A percentile compares a stretch with the other conserved stretches of the same genome.
phyloP scores from a whole-genome alignment of 2,797 vertebrate species.

The Eptatretus atami region DNA sequence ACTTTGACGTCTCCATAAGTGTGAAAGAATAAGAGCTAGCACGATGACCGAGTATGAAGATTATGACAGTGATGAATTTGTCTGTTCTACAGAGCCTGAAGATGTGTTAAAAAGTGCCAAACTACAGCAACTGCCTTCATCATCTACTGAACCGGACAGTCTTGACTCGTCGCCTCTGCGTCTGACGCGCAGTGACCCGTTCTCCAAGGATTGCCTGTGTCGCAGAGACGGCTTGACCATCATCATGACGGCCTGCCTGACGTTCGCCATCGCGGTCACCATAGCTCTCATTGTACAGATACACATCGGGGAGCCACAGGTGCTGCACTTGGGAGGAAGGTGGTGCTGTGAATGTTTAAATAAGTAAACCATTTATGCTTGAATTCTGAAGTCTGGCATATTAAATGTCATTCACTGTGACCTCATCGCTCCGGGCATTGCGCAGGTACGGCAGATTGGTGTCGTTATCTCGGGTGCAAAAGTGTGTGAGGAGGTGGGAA shows the following conservation, averaged over 20 bases:
- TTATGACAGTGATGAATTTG: too few relatives aligned
- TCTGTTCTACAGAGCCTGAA: constrained; percentile 35
- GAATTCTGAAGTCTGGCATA: too few relatives aligned
- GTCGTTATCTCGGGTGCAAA: constrained; percentile 63
- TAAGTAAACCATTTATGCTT: too few relatives aligned
- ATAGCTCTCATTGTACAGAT: constrained; percentile 88
- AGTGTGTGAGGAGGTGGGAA: constrained; percentile 50
- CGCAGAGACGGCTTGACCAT: constrained; percentile 62
- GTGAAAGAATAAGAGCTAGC: too few relatives aligned
- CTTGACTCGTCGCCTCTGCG: constrained; percentile 39
- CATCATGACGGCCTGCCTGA: constrained; percentile 80
- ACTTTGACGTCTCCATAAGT: too few relatives aligned
- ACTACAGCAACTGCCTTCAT: constrained; percentile 70
- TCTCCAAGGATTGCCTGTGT: constrained; percentile 49
- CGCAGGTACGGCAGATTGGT: constrained; percentile 50
- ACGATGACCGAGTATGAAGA: too few relatives aligned
- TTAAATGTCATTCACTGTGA: neutral
- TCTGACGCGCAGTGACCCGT: constrained; percentile 60
- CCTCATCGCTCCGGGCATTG: neutral
- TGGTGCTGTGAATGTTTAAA: too few relatives aligned
- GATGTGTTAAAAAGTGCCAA: constrained; percentile 60
- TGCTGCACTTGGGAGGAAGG: constrained; percentile 10
- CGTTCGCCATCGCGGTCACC: constrained; percentile 65
- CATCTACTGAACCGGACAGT: constrained; percentile 58
- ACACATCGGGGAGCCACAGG: constrained; percentile 81